Conservation (phyloP, 2,113 vertebrate species). For the Hippolais icterina region DNA sequence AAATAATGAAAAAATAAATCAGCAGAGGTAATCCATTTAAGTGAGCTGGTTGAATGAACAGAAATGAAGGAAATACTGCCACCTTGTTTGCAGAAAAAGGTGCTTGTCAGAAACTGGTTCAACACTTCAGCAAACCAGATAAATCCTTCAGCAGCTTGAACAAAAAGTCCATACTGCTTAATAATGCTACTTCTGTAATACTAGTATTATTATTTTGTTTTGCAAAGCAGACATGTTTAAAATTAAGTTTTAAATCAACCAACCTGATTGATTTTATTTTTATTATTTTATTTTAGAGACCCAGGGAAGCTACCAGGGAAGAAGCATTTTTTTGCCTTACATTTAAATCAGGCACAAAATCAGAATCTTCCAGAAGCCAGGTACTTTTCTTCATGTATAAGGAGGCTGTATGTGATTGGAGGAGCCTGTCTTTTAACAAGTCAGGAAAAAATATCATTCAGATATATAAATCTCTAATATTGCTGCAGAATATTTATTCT, state of each 20-base stretch:
- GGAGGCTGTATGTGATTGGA: not conserved
- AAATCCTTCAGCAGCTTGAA: not conserved
- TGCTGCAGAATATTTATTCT: not conserved
- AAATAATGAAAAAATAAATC: not conserved
- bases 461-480: not conserved
- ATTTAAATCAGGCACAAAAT: not conserved
- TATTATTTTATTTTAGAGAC: not conserved
- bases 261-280: not conserved
- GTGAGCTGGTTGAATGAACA: not conserved
- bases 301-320: not conserved
- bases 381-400: not conserved
- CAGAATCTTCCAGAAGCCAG: not conserved
- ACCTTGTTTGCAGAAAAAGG: not conserved
- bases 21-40: not conserved
- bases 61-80: not conserved
- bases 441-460: not conserved
- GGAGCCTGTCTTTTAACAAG: not conserved
- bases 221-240: not conserved
- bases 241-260: not conserved
- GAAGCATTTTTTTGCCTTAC: not conserved
- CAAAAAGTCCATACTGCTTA: not conserved
- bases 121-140: not conserved
- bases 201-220: not conserved
- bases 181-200: not conserved
- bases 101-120: not conserved